These are phyloP conservation scores for Crenichthys baileyi DNA, from an alignment of 2,797 vertebrate species.

Conservation along the genomic window DNA sequence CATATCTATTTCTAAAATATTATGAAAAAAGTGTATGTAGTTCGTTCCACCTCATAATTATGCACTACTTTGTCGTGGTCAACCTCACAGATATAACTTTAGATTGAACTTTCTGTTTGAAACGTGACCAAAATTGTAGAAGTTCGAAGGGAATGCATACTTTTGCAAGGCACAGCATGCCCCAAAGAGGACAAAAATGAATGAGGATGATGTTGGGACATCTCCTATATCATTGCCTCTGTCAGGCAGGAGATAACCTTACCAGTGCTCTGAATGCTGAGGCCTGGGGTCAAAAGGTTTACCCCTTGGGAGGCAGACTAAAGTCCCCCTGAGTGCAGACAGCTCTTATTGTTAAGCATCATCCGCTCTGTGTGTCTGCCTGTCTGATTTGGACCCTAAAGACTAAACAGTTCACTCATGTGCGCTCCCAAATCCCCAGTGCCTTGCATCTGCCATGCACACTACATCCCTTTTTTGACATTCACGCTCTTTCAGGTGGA, in stretches of 20 bases:
- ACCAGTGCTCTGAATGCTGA: constrained; percentile 33
- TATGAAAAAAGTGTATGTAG: not conserved
- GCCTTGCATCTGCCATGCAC: constrained; percentile 51
- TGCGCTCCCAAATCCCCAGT: constrained; percentile 63
- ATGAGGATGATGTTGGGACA: constrained; percentile 1
- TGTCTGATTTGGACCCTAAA: constrained; percentile 67
- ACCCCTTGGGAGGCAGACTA: constrained; percentile 43
- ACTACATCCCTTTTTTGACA: constrained; percentile 11
- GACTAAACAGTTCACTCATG: constrained; percentile 67
- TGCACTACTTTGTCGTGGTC: not conserved
- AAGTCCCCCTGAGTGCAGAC: constrained; percentile 57
- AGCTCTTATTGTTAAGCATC: constrained; percentile 67
- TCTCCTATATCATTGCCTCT: constrained; percentile 12
- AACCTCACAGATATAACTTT: not conserved
- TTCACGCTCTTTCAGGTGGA: constrained; percentile 56
- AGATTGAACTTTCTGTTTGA: not conserved
- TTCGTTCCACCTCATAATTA: not conserved
- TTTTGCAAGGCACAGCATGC: not conserved
- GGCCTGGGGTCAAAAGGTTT: constrained; percentile 54
- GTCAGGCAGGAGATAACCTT: constrained; percentile 36
- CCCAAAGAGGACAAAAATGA: constrained; percentile 9
- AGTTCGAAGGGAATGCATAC: not conserved
- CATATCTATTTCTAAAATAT: not conserved
- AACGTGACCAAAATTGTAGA: not conserved
- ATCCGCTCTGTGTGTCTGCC: constrained; percentile 57